These are phyloP conservation scores for Agriopis marginaria DNA, from an alignment of 2,888 invertebrate species.

Conservation along the genomic window DNA sequence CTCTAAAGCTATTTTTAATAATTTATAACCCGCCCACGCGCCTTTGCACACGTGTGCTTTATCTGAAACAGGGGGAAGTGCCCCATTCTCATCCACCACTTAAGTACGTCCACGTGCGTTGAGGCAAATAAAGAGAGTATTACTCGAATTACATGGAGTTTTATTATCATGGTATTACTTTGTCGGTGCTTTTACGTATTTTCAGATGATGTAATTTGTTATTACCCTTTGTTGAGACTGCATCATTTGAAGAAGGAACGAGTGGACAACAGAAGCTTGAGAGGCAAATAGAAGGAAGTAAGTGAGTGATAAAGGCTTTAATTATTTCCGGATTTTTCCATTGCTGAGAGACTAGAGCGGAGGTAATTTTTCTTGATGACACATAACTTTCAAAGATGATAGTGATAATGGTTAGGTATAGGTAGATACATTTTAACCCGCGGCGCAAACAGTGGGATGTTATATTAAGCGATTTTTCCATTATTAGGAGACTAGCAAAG, in stretches of 20 bases:
- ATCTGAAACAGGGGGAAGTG: background rate
- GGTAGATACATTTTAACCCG: too few species aligned
- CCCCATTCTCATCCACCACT: background rate
- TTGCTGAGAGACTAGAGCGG: too few species aligned
- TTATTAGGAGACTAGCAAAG: too few species aligned
- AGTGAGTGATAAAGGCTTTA: background rate
- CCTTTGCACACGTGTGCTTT: too few species aligned
- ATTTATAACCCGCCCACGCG: background rate
- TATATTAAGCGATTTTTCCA: too few species aligned
- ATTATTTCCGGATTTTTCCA: background rate
- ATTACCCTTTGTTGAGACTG: conserved; percentile 16
- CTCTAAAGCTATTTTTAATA: too few species aligned
- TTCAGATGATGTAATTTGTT: conserved; percentile 22
- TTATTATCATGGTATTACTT: conserved; percentile 31
- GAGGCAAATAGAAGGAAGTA: background rate
- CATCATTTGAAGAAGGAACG: background rate
- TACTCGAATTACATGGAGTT: conserved; percentile 30
- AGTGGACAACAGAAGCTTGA: conserved; percentile 1
- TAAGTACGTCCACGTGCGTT: conserved; percentile 9
- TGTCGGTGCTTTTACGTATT: conserved; percentile 27
- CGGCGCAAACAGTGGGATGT: too few species aligned
- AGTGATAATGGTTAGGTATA: too few species aligned
- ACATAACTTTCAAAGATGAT: too few species aligned
- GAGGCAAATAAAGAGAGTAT: conserved; percentile 30
- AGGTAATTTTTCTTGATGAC: too few species aligned